Evolutionary conservation across 1,140 invertebrate species (phyloP), one percentile per base, ranked within the genome.

Genomic region (Neodiprion pinetum): DNA sequence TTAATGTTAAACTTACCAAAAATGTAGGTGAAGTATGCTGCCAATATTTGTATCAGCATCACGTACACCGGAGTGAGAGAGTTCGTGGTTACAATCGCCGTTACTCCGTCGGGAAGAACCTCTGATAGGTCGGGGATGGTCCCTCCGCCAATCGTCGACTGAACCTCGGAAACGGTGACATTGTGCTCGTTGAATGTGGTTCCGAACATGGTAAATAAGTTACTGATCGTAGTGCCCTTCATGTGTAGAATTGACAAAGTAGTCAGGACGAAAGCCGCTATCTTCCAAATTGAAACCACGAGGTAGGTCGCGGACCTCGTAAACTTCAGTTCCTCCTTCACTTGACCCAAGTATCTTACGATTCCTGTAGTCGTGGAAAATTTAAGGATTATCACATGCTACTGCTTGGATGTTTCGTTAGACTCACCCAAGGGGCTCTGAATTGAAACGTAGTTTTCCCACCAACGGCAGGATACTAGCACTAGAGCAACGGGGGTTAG

Each of bases 401-500:
- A 48, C 11, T 48, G 9, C n/a, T 10, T 7, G 49, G 47, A 48
- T 23, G 9, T 47, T 61, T 50, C 67, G 69, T 70, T 10, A 9
- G 68, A 78, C 76, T 81, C 86, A 90, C 90, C 85, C n/a, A 90
- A 82, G 28, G 84, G 84, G 75, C 90, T 91, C 72, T 89, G 87
- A 77, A 87, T 88, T 75, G 92, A 91, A 12, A 93, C 90, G 83
- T 92, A 97, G 87, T 97, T 97, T 82, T 95, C 93, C 96, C 95
- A 97, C 93, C 95, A 97, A 23, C 94, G 92, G 74, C 92, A 90
- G 1, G 95, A 96, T n/a, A 94, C 91, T 7, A 95, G 87, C 67
- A 95, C 80, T 1, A 94, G 82, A 1, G 93, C 88, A 1, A 94
- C 77, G 12, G 94, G 93, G 69, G 95, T 89, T 11, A 92, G 81